Conservation (phyloP, 2,797 vertebrate genomes). For the Lepidocolaptes lacrymiger region DNA sequence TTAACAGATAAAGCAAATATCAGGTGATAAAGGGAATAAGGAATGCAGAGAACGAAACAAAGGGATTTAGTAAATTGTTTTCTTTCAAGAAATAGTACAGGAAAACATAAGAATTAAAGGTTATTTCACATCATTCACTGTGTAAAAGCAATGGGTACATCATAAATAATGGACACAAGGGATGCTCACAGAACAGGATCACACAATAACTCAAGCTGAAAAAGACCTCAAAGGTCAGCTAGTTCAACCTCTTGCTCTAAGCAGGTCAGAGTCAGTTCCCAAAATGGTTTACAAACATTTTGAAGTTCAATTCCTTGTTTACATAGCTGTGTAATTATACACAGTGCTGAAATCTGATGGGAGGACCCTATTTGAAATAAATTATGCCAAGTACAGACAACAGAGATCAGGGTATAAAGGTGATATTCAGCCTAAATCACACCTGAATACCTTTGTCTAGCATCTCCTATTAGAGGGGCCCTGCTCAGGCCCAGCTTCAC, state of each 20-base stretch:
- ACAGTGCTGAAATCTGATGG: not conserved
- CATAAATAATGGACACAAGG: not conserved
- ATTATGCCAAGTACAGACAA: not conserved
- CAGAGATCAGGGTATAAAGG: not conserved
- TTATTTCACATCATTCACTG: not conserved
- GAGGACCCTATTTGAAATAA: not conserved
- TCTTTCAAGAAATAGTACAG: slow-evolving; percentile 1
- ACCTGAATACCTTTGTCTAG: not conserved
- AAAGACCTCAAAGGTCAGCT: not conserved
- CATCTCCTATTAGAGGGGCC: not conserved
- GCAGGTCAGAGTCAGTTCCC: not conserved
- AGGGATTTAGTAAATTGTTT: not conserved
- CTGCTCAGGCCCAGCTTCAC: not conserved
- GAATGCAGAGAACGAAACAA: not conserved
- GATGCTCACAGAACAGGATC: not conserved
- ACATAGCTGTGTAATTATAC: not conserved
- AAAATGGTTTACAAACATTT: not conserved
- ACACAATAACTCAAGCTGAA: not conserved
- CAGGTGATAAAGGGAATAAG: not conserved
- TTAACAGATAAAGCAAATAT: not conserved
- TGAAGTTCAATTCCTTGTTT: not conserved
- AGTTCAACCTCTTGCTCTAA: not conserved
- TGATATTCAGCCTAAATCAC: not conserved
- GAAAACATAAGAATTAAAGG: not conserved
- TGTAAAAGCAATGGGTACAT: not conserved